phyloP scores from a whole-genome alignment of 1,140 invertebrate species.

The Nasonia longicornis region DNA sequence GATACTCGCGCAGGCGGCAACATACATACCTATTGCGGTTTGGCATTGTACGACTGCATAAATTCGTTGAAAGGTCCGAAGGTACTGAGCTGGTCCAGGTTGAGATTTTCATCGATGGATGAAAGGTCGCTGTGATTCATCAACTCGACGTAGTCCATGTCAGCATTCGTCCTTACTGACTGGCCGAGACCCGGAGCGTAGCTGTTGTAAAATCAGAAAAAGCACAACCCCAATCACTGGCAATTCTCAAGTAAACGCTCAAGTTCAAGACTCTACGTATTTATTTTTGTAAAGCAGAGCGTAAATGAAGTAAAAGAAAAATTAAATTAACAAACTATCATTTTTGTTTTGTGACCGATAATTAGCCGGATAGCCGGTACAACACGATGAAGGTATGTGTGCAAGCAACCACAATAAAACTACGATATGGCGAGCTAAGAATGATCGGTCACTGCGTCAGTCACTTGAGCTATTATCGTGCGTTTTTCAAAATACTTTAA shows the following conservation, averaged over 20 bases:
- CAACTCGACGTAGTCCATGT: slow-evolving; percentile 67
- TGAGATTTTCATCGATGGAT: slow-evolving; percentile 66
- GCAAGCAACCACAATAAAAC: slow-evolving; percentile 52
- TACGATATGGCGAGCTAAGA: slow-evolving; percentile 39
- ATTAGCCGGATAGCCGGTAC: slow-evolving; percentile 67
- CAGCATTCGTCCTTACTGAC: slow-evolving; percentile 59
- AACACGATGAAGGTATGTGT: slow-evolving; percentile 56
- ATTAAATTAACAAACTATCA: slow-evolving; percentile 21
- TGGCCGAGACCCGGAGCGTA: slow-evolving; percentile 68
- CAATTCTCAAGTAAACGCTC: slow-evolving; percentile 53
- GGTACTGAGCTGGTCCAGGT: slow-evolving; percentile 61
- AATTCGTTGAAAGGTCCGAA: slow-evolving; percentile 62
- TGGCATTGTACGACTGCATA: slow-evolving; percentile 62
- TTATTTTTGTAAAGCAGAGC: slow-evolving; percentile 40
- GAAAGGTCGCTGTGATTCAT: slow-evolving; percentile 61
- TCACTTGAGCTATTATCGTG: slow-evolving; percentile 8
- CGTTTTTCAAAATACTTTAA: not conserved
- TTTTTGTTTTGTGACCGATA: slow-evolving; percentile 57
- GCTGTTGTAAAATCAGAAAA: slow-evolving; percentile 63
- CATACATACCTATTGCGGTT: slow-evolving; percentile 60
- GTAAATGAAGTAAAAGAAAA: slow-evolving; percentile 34
- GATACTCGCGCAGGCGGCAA: not conserved
- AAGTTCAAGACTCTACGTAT: slow-evolving; percentile 22
- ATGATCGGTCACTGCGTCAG: slow-evolving; percentile 40
- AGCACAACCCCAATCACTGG: slow-evolving; percentile 70